Evolutionary conservation across 2,797 vertebrate genomes (phyloP).

Genomic region (Natrix natrix): DNA sequence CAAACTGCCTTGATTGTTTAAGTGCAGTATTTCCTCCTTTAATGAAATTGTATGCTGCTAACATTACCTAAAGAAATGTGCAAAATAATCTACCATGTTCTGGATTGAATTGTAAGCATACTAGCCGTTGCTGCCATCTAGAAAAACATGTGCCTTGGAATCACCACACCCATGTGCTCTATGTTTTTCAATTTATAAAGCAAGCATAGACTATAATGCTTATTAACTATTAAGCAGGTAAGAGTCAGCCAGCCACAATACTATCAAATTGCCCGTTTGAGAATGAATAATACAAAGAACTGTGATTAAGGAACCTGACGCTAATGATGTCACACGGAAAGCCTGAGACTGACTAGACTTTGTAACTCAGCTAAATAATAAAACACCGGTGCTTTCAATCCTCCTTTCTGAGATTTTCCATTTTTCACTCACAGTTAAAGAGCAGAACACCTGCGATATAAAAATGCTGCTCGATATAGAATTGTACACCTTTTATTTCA

Average conservation of each 20-base stretch:
- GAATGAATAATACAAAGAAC: not conserved
- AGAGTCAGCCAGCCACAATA: not conserved
- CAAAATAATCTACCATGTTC: not conserved
- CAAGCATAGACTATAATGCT: not conserved
- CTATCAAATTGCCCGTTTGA: not conserved
- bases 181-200: not conserved
- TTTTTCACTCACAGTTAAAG: not conserved
- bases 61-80: not conserved
- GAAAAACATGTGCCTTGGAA: not conserved
- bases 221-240: not conserved
- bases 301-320: not conserved
- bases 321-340: not conserved
- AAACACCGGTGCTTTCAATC: not conserved
- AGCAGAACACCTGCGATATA: not conserved
- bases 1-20: not conserved
- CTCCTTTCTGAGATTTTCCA: not conserved
- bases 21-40: not conserved
- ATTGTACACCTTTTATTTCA: slow-evolving; percentile 1
- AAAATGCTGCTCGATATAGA: not conserved
- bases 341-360: not conserved
- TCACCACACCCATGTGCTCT: not conserved
- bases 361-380: not conserved
- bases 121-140: not conserved
- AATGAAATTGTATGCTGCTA: not conserved
- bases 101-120: not conserved